Evolutionary conservation across 1,140 invertebrate genomes (phyloP).

Genomic region (Batillaria attramentaria): DNA sequence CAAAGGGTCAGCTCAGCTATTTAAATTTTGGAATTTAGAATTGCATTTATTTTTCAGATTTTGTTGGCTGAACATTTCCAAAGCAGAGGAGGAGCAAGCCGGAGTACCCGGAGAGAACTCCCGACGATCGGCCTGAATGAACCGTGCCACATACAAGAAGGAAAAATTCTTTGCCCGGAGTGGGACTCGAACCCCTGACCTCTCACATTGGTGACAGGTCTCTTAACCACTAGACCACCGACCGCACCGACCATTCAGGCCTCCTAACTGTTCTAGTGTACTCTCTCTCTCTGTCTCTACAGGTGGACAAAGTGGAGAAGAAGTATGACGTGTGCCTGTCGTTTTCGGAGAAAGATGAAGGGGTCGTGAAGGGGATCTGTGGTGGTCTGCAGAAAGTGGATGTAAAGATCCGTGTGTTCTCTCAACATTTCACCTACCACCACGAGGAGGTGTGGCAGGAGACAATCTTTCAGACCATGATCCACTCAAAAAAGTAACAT

Average conservation of each 20-base stretch:
- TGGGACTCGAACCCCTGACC: too few species aligned
- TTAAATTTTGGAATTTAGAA: too few species aligned
- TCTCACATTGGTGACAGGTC: too few species aligned
- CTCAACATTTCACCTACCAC: constrained; percentile 39
- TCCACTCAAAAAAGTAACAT: constrained; percentile 48
- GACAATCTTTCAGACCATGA: constrained; percentile 56
- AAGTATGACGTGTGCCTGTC: constrained; percentile 51
- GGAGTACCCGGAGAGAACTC: too few species aligned
- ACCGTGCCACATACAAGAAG: too few species aligned
- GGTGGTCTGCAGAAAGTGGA: constrained; percentile 42
- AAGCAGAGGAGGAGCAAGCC: too few species aligned
- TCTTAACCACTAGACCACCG: too few species aligned
- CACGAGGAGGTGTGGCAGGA: constrained; percentile 56
- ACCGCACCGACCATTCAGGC: background rate
- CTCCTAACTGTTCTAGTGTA: background rate
- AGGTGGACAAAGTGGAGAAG: background rate
- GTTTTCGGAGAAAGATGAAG: constrained; percentile 41
- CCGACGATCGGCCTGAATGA: too few species aligned
- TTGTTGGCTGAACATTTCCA: too few species aligned
- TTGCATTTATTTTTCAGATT: too few species aligned
- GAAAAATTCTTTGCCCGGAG: too few species aligned
- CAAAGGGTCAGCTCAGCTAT: too few species aligned
- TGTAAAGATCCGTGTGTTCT: constrained; percentile 45
- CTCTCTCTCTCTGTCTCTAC: background rate
- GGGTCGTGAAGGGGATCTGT: constrained; percentile 39